phyloP scores from a whole-genome alignment of 2,888 invertebrate species.

The Agonopterix subpropinquella region DNA sequence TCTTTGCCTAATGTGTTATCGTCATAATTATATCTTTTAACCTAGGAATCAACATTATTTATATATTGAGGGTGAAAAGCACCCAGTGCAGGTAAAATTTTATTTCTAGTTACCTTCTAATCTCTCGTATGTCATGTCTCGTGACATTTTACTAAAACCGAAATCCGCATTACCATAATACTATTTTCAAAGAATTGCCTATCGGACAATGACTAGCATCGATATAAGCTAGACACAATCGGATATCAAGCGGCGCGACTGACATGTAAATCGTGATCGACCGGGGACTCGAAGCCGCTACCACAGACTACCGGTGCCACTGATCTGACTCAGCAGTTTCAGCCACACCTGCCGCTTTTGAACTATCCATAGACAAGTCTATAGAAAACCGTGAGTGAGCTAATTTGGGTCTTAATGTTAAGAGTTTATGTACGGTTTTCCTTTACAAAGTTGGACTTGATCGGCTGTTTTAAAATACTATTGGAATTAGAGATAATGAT shows the following conservation, averaged over 20 bases:
- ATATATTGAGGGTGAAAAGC: too few species aligned
- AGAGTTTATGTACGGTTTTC: background rate
- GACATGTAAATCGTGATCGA: slow-evolving; percentile 74
- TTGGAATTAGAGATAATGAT: slow-evolving; percentile 29
- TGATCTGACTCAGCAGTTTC: slow-evolving; percentile 63
- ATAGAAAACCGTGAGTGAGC: background rate
- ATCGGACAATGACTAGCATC: slow-evolving; percentile 48
- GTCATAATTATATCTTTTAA: too few species aligned
- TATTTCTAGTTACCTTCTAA: too few species aligned
- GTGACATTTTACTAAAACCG: slow-evolving; percentile 5
- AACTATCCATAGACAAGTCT: slow-evolving; percentile 9
- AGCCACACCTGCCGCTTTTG: slow-evolving; percentile 54
- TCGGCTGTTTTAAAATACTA: background rate
- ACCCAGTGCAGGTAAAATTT: too few species aligned
- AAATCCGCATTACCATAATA: slow-evolving; percentile 53
- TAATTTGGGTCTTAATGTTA: background rate
- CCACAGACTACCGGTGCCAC: slow-evolving; percentile 67
- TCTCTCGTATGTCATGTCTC: too few species aligned
- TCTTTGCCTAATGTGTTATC: too few species aligned
- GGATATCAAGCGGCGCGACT: slow-evolving; percentile 69
- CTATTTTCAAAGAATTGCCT: slow-evolving; percentile 43
- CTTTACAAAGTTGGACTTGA: background rate
- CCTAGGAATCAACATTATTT: too few species aligned
- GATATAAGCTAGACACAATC: slow-evolving; percentile 40
- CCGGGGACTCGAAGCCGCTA: slow-evolving; percentile 61